Evolutionary conservation across 2,113 vertebrate species (phyloP).

Genomic region (Dolichotis patagonum): DNA sequence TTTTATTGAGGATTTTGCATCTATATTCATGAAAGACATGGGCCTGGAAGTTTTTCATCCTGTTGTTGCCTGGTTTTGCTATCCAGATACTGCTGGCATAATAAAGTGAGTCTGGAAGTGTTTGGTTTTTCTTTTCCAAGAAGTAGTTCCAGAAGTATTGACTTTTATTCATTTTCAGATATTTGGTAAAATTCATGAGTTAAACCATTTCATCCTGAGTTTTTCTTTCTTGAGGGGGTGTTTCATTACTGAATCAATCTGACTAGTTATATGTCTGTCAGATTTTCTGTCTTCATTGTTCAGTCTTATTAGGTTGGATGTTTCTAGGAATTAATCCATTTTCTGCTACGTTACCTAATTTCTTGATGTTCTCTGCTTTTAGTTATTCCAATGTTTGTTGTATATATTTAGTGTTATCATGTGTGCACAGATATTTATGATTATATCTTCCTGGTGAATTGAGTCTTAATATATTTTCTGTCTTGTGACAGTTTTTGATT

Average conservation of each 20-base stretch:
- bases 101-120: not conserved
- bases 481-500: not conserved
- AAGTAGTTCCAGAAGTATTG: not conserved
- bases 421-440: not conserved
- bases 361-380: not conserved
- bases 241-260: not conserved
- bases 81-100: not conserved
- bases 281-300: not conserved
- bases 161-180: not conserved
- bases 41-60: not conserved
- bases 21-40: not conserved
- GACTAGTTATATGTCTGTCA: not conserved
- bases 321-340: not conserved
- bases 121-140: not conserved
- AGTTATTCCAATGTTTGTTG: not conserved
- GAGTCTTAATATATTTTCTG: not conserved
- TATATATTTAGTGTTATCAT: not conserved
- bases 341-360: not conserved
- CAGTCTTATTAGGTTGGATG: not conserved
- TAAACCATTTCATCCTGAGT: not conserved
- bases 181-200: not conserved
- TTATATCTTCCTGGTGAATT: not conserved
- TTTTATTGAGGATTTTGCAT: not conserved
- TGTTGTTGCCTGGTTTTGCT: not conserved
- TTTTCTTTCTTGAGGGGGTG: not conserved